phyloP scores from a whole-genome alignment of 2,888 invertebrate species.

The Cybosia mesomella region DNA sequence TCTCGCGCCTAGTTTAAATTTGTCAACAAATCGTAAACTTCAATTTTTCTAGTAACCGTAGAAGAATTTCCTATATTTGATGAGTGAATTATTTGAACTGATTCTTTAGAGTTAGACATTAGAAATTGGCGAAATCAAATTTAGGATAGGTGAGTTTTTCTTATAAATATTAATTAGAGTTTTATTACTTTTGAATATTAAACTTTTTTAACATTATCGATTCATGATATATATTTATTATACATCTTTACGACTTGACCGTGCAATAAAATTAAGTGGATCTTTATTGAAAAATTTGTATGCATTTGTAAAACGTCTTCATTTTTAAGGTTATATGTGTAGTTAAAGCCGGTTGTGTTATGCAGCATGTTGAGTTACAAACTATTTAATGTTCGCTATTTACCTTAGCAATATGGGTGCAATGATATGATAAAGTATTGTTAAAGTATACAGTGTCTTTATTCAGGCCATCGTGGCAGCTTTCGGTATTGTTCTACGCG shows the following conservation, averaged over 20 bases:
- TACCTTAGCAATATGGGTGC: constrained; percentile 49
- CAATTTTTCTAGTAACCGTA: background rate
- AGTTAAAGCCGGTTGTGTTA: constrained; percentile 42
- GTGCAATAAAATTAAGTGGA: constrained; percentile 34
- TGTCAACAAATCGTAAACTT: constrained; percentile 18
- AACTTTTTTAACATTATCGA: constrained; percentile 25
- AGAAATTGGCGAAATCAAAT: constrained; percentile 21
- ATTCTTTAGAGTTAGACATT: constrained; percentile 24
- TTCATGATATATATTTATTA: constrained; percentile 30
- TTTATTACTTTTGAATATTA: constrained; percentile 36
- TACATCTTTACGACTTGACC: constrained; percentile 21
- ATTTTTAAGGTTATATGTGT: constrained; percentile 16
- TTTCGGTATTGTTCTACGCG: constrained; percentile 23
- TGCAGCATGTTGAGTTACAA: constrained; percentile 22
- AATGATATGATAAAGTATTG: constrained; percentile 47
- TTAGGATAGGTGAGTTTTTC: constrained; percentile 44
- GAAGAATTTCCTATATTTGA: constrained; percentile 4
- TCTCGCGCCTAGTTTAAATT: constrained; percentile 48
- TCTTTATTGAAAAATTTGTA: constrained; percentile 18
- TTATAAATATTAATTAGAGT: constrained; percentile 34
- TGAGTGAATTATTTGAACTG: constrained; percentile 33
- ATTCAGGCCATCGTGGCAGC: constrained; percentile 37
- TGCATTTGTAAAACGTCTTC: constrained; percentile 16
- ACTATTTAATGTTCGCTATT: constrained; percentile 57
- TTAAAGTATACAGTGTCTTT: constrained; percentile 30